Evolutionary conservation across 1,140 invertebrate genomes (phyloP).

Genomic region (Lineus longissimus): DNA sequence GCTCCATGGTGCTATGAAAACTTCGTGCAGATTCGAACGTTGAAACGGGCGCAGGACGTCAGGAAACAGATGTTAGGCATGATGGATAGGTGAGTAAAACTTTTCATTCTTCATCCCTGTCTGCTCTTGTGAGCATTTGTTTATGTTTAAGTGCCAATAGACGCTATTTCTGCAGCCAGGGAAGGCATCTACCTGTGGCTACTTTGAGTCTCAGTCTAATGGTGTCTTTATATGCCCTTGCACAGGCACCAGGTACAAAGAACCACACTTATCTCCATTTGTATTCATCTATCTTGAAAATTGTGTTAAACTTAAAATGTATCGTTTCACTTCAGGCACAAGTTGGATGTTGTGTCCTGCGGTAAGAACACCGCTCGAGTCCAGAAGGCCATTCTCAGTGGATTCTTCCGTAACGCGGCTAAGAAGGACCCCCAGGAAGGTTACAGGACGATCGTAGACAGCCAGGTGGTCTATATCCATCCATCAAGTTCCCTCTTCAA

Average conservation of each 20-base stretch:
- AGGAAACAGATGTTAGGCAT: constrained; percentile 96
- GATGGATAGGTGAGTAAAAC: constrained; percentile 86
- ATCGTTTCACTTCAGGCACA: constrained; percentile 62
- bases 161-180: too few species aligned
- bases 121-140: too few species aligned
- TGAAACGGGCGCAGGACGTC: constrained; percentile 97
- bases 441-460: constrained; percentile 94
- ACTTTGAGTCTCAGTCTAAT: too few species aligned
- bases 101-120: too few species aligned
- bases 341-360: constrained; percentile 94
- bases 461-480: constrained; percentile 98
- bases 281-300: too few species aligned
- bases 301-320: too few species aligned
- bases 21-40: constrained; percentile 94
- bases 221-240: too few species aligned
- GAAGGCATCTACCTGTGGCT: too few species aligned
- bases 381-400: constrained; percentile 97
- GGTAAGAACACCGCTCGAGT: constrained; percentile 92
- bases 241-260: too few species aligned
- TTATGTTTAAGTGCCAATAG: too few species aligned
- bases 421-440: constrained; percentile 99
- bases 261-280: too few species aligned
- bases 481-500: constrained; percentile 97
- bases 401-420: constrained; percentile 97
- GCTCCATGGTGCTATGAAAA: constrained; percentile 99